phyloP scores from a whole-genome alignment of 2,113 vertebrate genomes.

The Ptyas mucosa region DNA sequence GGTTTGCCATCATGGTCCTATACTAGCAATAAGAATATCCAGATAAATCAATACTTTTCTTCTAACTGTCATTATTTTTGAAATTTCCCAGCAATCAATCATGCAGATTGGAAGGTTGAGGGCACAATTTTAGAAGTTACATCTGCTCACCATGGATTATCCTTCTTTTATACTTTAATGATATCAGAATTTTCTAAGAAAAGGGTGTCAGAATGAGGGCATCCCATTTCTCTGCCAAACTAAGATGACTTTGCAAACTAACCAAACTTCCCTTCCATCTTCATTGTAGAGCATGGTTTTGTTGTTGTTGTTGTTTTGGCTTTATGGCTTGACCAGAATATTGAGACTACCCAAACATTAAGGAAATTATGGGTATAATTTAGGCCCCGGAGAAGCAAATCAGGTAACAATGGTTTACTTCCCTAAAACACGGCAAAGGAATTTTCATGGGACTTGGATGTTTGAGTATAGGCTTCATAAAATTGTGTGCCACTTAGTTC shows the following conservation, averaged over 20 bases:
- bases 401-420: neutral
- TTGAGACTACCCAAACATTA: neutral
- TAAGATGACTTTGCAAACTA: neutral
- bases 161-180: neutral
- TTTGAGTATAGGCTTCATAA: neutral
- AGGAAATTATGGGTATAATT: neutral
- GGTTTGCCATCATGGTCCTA: too few relatives aligned
- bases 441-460: neutral
- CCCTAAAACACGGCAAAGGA: neutral
- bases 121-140: neutral
- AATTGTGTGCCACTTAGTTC: neutral
- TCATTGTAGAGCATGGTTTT: neutral
- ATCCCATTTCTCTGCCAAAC: neutral
- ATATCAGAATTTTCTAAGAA: neutral
- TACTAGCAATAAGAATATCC: neutral
- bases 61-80: neutral
- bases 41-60: neutral
- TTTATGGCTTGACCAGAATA: neutral
- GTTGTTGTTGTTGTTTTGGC: neutral
- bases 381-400: neutral
- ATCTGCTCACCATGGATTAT: neutral
- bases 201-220: neutral
- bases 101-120: neutral
- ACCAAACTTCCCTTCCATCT: neutral
- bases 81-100: neutral